Conservation (phyloP, 1,140 invertebrate genomes). For the Tetranychus cinnabarinus region DNA sequence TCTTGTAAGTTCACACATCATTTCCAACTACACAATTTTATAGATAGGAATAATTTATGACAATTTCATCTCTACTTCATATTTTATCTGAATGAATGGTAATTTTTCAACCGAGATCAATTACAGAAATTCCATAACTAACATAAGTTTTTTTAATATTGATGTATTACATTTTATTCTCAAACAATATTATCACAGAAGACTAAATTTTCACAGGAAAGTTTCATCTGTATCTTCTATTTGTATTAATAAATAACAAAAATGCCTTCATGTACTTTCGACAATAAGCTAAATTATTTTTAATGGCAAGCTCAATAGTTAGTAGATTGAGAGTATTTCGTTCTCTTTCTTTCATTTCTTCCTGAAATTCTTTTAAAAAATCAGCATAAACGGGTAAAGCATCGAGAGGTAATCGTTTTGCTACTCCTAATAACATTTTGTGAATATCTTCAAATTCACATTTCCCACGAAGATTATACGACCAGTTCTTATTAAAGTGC, state of each 20-base stretch:
- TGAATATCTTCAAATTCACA: constrained; percentile 61
- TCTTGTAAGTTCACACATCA: too few relatives aligned
- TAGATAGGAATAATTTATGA: too few relatives aligned
- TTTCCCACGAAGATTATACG: constrained; percentile 75
- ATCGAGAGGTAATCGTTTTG: constrained; percentile 59
- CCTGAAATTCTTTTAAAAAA: constrained; percentile 36
- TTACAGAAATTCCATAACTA: too few relatives aligned
- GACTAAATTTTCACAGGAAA: too few relatives aligned
- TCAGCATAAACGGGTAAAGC: constrained; percentile 59
- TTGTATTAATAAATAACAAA: not conserved
- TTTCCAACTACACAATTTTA: too few relatives aligned
- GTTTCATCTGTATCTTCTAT: not conserved
- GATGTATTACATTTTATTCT: too few relatives aligned
- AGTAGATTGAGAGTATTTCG: constrained; percentile 61
- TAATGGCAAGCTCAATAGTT: constrained; percentile 68
- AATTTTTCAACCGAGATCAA: too few relatives aligned
- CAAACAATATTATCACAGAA: too few relatives aligned
- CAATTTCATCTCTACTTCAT: too few relatives aligned
- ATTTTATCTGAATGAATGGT: too few relatives aligned
- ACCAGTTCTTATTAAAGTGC: constrained; percentile 66
- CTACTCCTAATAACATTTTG: constrained; percentile 19
- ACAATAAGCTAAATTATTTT: constrained; percentile 49
- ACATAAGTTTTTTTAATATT: too few relatives aligned
- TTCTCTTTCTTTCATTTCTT: constrained; percentile 34
- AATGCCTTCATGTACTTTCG: not conserved